These are phyloP conservation scores for Halichondria panicea DNA, from an alignment of 37 sponge, comb jelly and placozoan genomes.

Conservation along the genomic window DNA sequence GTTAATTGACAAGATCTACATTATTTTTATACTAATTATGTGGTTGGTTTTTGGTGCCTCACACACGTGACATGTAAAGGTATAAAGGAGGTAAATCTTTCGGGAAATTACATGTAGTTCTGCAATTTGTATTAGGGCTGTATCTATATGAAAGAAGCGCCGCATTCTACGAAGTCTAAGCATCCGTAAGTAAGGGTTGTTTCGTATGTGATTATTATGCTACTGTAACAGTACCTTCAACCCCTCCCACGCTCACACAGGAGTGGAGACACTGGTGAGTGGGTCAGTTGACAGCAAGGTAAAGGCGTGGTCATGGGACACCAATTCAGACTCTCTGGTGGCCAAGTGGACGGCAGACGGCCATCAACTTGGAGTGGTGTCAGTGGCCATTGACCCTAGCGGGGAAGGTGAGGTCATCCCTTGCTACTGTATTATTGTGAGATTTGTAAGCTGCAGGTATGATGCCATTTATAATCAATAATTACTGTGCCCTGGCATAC, in stretches of 20 bases:
- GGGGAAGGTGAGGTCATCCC: conserved; percentile 58
- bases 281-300: conserved; percentile 91
- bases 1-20: too few relatives aligned
- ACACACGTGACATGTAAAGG: too few relatives aligned
- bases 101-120: too few relatives aligned
- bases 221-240: too few relatives aligned
- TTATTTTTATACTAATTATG: too few relatives aligned
- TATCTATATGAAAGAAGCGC: too few relatives aligned
- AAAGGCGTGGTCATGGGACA: conserved; percentile 91
- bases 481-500: neutral
- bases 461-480: neutral
- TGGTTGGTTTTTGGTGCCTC: too few relatives aligned
- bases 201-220: too few relatives aligned
- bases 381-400: conserved; percentile 81
- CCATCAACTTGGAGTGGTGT: conserved; percentile 97
- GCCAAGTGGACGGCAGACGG: conserved; percentile 88
- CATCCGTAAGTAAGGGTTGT: too few relatives aligned
- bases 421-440: neutral
- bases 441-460: neutral
- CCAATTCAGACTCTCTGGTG: conserved; percentile 58
- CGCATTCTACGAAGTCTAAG: too few relatives aligned
- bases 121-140: too few relatives aligned
- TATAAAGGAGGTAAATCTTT: too few relatives aligned
- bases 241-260: conserved; percentile 52
- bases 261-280: conserved; percentile 82